Conservation (phyloP, 2,888 invertebrate genomes). For the Tenthredo amoena region DNA sequence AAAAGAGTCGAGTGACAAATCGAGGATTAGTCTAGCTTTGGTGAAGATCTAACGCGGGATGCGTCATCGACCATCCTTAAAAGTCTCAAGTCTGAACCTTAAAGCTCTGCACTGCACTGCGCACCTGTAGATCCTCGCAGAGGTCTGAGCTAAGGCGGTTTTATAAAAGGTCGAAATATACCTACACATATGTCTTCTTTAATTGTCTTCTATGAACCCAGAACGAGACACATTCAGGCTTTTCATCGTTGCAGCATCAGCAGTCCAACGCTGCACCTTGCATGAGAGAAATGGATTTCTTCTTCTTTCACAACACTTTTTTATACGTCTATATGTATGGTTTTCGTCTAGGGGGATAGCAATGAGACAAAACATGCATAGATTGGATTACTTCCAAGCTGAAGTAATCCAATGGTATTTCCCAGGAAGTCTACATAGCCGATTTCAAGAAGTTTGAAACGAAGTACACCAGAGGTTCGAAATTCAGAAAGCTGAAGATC, state of each 20-base stretch:
- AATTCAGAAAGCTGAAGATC: too few species aligned
- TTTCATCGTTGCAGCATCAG: not conserved
- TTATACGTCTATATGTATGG: not conserved
- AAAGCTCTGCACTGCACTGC: not conserved
- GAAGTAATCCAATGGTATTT: too few species aligned
- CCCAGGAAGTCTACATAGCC: too few species aligned
- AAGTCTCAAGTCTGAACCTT: not conserved
- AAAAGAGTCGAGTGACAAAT: slow-evolving; percentile 46
- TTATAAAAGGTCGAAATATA: slow-evolving; percentile 36
- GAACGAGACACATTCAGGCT: not conserved
- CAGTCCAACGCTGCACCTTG: not conserved
- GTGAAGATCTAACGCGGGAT: slow-evolving; percentile 14
- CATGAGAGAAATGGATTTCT: not conserved
- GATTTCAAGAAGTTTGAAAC: too few species aligned
- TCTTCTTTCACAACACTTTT: not conserved
- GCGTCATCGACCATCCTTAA: not conserved
- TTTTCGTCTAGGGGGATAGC: too few species aligned
- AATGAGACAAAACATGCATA: too few species aligned
- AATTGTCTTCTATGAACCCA: slow-evolving; percentile 44
- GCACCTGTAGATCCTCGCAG: slow-evolving; percentile 27
- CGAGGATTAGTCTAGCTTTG: slow-evolving; percentile 43
- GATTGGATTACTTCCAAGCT: too few species aligned
- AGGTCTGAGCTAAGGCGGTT: not conserved
- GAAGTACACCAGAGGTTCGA: too few species aligned
- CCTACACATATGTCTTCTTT: slow-evolving; percentile 30